Conservation (phyloP, 1,140 invertebrate genomes). For the Onthophagus taurus region DNA sequence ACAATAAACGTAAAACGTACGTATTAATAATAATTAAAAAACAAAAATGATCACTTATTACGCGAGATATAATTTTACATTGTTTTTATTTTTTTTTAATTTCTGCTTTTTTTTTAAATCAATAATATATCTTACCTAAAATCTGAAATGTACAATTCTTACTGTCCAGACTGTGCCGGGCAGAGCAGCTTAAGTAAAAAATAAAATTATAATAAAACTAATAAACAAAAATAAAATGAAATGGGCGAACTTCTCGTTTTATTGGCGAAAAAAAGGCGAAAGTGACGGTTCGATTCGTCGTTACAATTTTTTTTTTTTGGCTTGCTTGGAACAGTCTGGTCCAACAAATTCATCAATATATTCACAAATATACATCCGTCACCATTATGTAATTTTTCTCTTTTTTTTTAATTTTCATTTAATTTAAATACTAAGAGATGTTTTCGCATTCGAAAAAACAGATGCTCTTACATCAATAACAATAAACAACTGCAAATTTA, state of each 20-base stretch:
- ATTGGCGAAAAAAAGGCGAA: too few species aligned
- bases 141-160: conserved; percentile 26
- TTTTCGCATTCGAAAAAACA: conserved; percentile 26
- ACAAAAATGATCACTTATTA: conserved; percentile 10
- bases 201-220: conserved; percentile 6
- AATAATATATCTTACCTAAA: conserved; percentile 15
- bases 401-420: too few species aligned
- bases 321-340: conserved; percentile 20
- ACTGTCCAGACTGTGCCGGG: conserved; percentile 19
- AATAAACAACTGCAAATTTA: conserved; percentile 36
- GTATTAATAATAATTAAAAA: conserved; percentile 20
- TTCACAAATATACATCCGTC: conserved; percentile 38
- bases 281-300: conserved; percentile 12
- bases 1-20: conserved; percentile 13
- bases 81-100: too few species aligned
- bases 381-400: too few species aligned
- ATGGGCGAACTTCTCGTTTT: too few species aligned
- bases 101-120: too few species aligned
- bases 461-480: conserved; percentile 34
- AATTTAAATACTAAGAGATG: conserved; percentile 35
- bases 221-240: conserved; percentile 10
- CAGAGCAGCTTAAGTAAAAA: conserved; percentile 5
- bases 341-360: conserved; percentile 32
- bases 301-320: conserved; percentile 16
- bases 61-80: conserved; percentile 12